Evolutionary conservation across 2,113 vertebrate genomes (phyloP).

Genomic region (Xerus inauris): DNA sequence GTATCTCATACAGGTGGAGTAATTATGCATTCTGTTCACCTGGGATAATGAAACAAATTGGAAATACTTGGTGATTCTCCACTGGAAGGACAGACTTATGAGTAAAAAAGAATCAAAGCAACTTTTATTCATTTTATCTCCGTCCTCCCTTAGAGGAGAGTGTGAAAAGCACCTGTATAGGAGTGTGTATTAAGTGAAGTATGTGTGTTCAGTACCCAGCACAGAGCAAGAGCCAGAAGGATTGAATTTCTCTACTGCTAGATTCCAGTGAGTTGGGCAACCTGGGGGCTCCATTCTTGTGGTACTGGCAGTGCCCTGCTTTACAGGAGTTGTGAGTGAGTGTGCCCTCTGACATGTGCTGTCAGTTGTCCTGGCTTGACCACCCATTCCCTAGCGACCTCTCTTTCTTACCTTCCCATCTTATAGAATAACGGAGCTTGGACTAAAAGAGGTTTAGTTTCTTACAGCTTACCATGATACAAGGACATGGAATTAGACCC

Average conservation of each 20-base stretch:
- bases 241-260: background rate
- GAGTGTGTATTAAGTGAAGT: background rate
- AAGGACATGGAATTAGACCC: background rate
- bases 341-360: background rate
- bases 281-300: rapidly evolving
- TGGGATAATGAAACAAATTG: background rate
- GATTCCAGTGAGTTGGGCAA: rapidly evolving
- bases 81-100: background rate
- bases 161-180: background rate
- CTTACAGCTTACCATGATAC: background rate
- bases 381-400: background rate
- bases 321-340: no score
- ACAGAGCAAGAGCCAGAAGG: background rate
- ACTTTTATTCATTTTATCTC: background rate
- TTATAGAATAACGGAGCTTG: background rate
- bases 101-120: background rate
- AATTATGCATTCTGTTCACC: background rate
- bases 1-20: background rate
- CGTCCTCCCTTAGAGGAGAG: background rate
- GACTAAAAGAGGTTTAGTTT: background rate
- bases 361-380: background rate
- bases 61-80: background rate
- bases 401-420: background rate
- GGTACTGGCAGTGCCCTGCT: rapidly evolving
- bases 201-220: background rate